Percentiles rank a stretch among this genome's conserved stretches.
These are phyloP conservation scores for Girardia tigrina DNA, from an alignment of 2,888 invertebrate genomes.

Conservation along the genomic window DNA sequence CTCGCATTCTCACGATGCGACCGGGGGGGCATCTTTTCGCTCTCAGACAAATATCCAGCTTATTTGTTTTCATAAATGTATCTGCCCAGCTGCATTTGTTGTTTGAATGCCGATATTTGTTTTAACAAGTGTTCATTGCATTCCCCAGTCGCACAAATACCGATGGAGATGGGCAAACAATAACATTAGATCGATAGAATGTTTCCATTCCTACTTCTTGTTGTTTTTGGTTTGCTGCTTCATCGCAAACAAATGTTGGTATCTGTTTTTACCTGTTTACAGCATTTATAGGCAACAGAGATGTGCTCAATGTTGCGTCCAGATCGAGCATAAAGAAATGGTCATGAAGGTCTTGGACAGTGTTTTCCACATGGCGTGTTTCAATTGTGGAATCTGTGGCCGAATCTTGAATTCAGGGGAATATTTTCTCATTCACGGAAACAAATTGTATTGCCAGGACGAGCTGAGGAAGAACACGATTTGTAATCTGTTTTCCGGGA, in stretches of 20 bases:
- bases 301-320: too few species aligned
- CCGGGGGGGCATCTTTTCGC: background rate
- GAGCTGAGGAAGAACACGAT: too few species aligned
- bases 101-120: background rate
- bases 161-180: background rate
- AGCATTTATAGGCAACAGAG: too few species aligned
- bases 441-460: too few species aligned
- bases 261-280: too few species aligned
- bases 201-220: too few species aligned
- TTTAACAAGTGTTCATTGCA: background rate
- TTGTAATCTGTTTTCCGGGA: too few species aligned
- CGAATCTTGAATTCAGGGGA: slow-evolving; percentile 74
- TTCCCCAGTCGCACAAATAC: background rate
- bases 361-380: slow-evolving; percentile 30
- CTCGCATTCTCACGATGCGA: background rate
- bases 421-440: too few species aligned
- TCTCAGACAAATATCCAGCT: background rate
- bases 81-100: background rate
- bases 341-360: slow-evolving; percentile 31
- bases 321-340: too few species aligned
- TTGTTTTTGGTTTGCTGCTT: too few species aligned
- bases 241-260: too few species aligned
- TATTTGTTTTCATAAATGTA: background rate
- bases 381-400: slow-evolving; percentile 68
- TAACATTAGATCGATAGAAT: too few species aligned